Conservation (phyloP, 2,113 vertebrate species). For the Hipposideros armiger region DNA sequence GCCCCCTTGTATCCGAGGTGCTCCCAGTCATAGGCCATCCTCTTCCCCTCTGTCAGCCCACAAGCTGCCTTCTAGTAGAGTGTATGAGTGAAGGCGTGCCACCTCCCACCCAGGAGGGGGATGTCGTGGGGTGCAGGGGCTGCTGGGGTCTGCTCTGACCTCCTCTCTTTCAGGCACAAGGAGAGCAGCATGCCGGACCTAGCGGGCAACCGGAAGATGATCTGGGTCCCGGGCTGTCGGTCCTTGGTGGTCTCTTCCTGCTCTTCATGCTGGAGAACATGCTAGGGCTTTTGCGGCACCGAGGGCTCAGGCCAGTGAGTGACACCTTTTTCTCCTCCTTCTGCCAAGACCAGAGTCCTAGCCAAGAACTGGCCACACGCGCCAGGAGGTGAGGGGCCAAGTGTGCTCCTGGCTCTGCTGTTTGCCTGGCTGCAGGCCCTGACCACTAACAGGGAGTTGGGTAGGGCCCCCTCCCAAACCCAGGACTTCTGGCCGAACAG, state of each 20-base stretch:
- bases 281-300: constrained; percentile 76
- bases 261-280: constrained; percentile 89
- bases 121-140: neutral
- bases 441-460: neutral
- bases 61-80: neutral
- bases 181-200: constrained; percentile 59
- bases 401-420: neutral
- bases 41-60: neutral
- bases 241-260: constrained; percentile 89
- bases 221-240: constrained; percentile 86
- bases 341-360: neutral
- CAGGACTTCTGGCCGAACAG: constrained; percentile 15
- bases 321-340: constrained; percentile 14
- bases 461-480: neutral
- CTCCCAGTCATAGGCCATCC: neutral
- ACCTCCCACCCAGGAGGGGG: neutral
- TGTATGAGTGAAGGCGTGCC: neutral
- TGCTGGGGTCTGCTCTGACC: constrained; percentile 25
- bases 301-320: constrained; percentile 77
- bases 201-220: constrained; percentile 69
- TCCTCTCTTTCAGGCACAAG: constrained; percentile 83
- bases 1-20: neutral
- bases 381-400: neutral
- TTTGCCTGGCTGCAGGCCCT: neutral
- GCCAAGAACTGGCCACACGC: neutral